Base-by-base conservation (phyloP, 2,113 vertebrate species). In the Probosciger aterrimus region DNA sequence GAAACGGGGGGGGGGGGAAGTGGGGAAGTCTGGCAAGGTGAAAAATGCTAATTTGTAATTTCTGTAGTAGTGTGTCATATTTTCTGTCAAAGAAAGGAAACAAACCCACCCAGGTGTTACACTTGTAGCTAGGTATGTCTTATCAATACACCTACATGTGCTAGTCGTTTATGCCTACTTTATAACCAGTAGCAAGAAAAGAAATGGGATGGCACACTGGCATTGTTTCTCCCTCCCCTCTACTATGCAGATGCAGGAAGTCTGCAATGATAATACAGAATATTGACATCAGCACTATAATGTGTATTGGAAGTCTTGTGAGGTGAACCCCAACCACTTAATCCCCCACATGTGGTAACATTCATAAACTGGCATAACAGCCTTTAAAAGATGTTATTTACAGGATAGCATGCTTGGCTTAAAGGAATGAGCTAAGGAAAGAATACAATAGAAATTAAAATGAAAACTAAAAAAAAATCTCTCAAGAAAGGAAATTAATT, bases 101-200 rank as follows among this genome's bases (percentile, higher is more conserved):
- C 30, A 30, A 9, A 1, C 5, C 0, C 7, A 27, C 10, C 6
- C 16, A 1, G 57, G 12, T 64, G 23, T 49, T 74, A 20, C 9
- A 43, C 10, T 8, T 70, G 15, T 65, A 30, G 30, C 33, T 50
- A 24, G 1, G 7, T 62, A 41, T 65, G 33, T 2, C 18, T 71
- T 70, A 70, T 6, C 5, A 31, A 15, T 31, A 60, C 8, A 53
- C 31, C 11, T 68, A 33, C 5, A 6, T 18, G 8, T 35, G 31
- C 27, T 44, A 53, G 11, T 39, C 4, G 41, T 75, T 80, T 65
- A 43, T 24, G 6, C 9, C 68, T 55, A 35, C 10, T 78, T 74
- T 86, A 30, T 18, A 75, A n/a, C 5, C 8, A 57, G 10, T 25
- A 82, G 6, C 18, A 52, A 73, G 44, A 82, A 47, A 75, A 78